Conservation (phyloP, 2,113 vertebrate genomes). For the Percina caprodes region DNA sequence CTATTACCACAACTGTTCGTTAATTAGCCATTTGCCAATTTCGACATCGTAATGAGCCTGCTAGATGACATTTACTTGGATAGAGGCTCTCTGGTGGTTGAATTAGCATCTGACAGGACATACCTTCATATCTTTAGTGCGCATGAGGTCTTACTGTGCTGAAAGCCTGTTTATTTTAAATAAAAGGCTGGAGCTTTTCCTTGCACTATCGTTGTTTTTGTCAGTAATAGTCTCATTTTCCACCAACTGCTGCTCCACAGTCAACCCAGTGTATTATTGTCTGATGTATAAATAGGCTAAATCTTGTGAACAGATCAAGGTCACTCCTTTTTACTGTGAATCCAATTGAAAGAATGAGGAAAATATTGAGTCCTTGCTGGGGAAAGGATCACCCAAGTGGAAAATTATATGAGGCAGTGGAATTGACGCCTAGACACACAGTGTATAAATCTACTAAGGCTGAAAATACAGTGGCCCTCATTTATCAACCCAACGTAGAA, state of each 20-base stretch:
- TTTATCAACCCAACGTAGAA: too few species aligned
- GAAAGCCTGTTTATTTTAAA: constrained; percentile 44
- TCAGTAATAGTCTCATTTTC: constrained; percentile 60
- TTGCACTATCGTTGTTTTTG: constrained; percentile 35
- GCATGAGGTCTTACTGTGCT: constrained; percentile 38
- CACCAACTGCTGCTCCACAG: constrained; percentile 46
- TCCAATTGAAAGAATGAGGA: constrained; percentile 44
- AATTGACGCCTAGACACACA: constrained; percentile 55
- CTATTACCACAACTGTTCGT: constrained; percentile 59
- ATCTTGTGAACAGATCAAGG: constrained; percentile 55
- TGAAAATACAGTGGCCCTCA: constrained; percentile 39
- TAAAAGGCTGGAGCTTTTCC: constrained; percentile 39
- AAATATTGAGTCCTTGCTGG: constrained; percentile 57
- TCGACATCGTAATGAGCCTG: constrained; percentile 55
- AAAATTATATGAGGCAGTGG: constrained; percentile 47
- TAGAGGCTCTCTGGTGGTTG: constrained; percentile 45
- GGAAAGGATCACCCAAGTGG: constrained; percentile 44
- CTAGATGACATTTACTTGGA: constrained; percentile 61
- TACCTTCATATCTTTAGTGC: constrained; percentile 41
- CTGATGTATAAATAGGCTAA: constrained; percentile 49
- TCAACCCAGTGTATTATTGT: constrained; percentile 7
- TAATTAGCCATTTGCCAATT: constrained; percentile 74
- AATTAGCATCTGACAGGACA: constrained; percentile 65
- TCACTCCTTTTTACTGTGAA: constrained; percentile 46
- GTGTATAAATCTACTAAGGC: constrained; percentile 61